Conservation (phyloP, 2,797 vertebrate species). For the Pipistrellus nathusii region DNA sequence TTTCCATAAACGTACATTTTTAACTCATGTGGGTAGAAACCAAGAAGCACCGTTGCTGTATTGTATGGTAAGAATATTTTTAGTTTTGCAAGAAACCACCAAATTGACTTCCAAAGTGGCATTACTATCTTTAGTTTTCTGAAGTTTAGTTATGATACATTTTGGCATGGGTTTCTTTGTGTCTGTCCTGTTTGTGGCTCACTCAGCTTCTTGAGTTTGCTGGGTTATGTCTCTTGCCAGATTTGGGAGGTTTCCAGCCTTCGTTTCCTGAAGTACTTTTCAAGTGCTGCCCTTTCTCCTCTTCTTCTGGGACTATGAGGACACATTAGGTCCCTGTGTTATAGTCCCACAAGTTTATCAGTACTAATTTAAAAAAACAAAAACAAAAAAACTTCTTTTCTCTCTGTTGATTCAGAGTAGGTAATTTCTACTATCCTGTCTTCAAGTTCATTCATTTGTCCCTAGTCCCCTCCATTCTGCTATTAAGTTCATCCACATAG, state of each 20-base stretch:
- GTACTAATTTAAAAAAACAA: neutral
- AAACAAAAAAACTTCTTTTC: neutral
- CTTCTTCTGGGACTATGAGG: neutral
- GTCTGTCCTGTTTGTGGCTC: neutral
- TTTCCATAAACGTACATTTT: neutral
- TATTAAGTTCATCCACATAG: neutral
- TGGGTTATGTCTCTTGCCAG: neutral
- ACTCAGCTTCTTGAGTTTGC: slow-evolving; percentile 21
- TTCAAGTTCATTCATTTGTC: neutral
- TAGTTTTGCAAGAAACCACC: neutral
- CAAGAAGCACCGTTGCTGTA: neutral
- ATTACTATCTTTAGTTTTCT: slow-evolving; percentile 29
- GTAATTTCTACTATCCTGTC: neutral
- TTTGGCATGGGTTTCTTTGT: slow-evolving; percentile 21
- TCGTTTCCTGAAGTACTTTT: slow-evolving; percentile 36
- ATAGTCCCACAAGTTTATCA: neutral
- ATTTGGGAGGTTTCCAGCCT: neutral
- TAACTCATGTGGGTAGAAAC: neutral
- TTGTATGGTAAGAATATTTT: neutral
- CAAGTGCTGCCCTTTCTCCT: neutral
- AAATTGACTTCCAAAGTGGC: neutral
- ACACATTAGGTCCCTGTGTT: neutral
- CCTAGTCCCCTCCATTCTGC: neutral
- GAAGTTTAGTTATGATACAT: slow-evolving; percentile 4
- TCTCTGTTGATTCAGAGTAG: neutral